These are phyloP conservation scores for Drosophila leonis DNA, from an alignment of 2,888 invertebrate species.

Conservation along the genomic window DNA sequence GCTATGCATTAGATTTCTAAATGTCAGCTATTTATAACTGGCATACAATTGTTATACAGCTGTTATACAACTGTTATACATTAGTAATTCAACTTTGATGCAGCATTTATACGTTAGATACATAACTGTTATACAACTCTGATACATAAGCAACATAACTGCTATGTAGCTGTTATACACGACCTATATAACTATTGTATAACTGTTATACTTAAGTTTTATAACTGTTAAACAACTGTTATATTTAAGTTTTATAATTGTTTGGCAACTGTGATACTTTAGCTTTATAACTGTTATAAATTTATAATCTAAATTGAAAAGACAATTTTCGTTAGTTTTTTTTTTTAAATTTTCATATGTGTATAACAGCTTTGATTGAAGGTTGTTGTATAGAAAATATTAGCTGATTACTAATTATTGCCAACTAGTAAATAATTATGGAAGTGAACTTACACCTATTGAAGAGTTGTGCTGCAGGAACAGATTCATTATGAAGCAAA, in stretches of 20 bases:
- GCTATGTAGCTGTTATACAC: background rate
- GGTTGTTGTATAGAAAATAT: no score
- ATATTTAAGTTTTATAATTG: no score
- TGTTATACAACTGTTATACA: constrained; percentile 4
- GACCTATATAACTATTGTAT: background rate
- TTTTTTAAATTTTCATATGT: no score
- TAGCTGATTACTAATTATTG: no score
- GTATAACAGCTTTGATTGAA: no score
- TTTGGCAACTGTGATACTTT: no score
- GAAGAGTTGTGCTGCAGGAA: background rate
- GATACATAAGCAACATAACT: background rate
- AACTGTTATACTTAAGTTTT: no score
- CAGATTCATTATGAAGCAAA: background rate
- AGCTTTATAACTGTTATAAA: background rate
- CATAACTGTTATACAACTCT: background rate
- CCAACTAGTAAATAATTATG: background rate
- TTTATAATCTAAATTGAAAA: background rate
- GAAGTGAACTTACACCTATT: background rate
- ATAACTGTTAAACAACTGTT: no score
- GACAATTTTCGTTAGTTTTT: no score
- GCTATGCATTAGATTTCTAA: no score
- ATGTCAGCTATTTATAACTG: background rate
- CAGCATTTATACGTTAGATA: background rate
- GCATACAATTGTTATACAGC: background rate
- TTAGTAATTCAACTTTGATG: background rate